A percentile compares a stretch with the other conserved stretches of the same genome.
Conservation (phyloP, 2,797 vertebrate species). For the Cossypha polioptera region DNA sequence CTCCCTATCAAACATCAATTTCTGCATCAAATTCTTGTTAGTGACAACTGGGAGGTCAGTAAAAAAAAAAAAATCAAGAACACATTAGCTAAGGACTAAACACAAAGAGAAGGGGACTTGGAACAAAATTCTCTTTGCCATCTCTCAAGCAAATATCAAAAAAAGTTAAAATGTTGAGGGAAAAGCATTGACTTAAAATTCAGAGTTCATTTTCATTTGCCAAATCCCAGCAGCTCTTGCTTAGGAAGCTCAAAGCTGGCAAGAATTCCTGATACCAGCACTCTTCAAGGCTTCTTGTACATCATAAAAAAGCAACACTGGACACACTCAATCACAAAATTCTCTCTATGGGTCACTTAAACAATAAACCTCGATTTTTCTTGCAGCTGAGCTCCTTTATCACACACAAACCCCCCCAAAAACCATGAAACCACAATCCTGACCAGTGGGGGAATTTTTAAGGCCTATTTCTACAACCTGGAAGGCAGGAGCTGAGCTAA, state of each 20-base stretch:
- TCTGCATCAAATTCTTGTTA: background rate
- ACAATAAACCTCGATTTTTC: background rate
- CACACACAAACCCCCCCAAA: background rate
- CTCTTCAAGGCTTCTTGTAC: background rate
- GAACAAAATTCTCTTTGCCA: background rate
- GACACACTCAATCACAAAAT: background rate
- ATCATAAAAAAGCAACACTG: background rate
- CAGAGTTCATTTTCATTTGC: background rate
- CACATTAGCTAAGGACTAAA: background rate
- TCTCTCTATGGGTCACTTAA: background rate
- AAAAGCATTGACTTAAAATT: background rate
- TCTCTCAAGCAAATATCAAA: background rate
- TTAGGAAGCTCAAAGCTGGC: background rate
- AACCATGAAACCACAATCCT: background rate
- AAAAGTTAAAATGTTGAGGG: background rate
- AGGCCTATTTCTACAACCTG: accelerated
- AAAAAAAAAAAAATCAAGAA: background rate
- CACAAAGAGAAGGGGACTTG: background rate
- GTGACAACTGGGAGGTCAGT: background rate
- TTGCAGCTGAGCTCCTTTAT: background rate
- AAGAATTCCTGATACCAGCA: background rate
- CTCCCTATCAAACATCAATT: background rate
- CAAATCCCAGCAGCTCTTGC: background rate
- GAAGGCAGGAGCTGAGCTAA: background rate
- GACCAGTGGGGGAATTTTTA: background rate